These are phyloP conservation scores for Xenus cinereus DNA, from an alignment of 2,113 vertebrate genomes.

Conservation along the genomic window DNA sequence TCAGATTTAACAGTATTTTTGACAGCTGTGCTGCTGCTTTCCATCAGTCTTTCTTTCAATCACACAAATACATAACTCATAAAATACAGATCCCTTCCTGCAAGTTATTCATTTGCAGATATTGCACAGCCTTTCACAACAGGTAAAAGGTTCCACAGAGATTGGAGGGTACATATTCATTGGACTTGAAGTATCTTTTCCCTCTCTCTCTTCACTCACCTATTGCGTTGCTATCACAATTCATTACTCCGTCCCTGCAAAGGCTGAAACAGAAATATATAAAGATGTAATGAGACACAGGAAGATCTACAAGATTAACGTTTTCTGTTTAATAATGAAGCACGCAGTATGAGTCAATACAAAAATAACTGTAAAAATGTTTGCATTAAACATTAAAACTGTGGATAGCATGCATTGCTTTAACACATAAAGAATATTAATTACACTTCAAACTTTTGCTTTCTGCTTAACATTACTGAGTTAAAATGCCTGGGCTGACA, in stretches of 20 bases:
- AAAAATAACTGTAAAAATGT: not conserved
- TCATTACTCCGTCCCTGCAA: conserved; percentile 87
- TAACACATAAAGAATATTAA: not conserved
- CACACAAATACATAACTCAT: not conserved
- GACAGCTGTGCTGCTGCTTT: not conserved
- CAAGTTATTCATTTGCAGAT: not conserved
- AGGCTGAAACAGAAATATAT: conserved; percentile 74
- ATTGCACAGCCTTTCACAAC: not conserved
- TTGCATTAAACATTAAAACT: not conserved
- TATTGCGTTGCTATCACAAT: conserved; percentile 72
- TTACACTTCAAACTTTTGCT: not conserved
- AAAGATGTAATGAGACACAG: not conserved
- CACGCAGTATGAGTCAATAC: not conserved
- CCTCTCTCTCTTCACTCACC: conserved; percentile 29
- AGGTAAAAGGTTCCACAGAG: not conserved
- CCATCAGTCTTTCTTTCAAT: not conserved
- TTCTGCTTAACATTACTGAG: not conserved
- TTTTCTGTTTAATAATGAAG: not conserved
- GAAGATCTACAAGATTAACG: not conserved
- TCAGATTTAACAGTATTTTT: not conserved
- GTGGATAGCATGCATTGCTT: not conserved
- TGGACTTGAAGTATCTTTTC: not conserved
- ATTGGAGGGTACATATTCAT: not conserved
- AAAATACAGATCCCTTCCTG: not conserved
- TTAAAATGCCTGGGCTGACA: not conserved